Evolutionary conservation across 2,888 invertebrate genomes (phyloP), one percentile per base, ranked within the genome.

Genomic region (Acrobasis consociella): DNA sequence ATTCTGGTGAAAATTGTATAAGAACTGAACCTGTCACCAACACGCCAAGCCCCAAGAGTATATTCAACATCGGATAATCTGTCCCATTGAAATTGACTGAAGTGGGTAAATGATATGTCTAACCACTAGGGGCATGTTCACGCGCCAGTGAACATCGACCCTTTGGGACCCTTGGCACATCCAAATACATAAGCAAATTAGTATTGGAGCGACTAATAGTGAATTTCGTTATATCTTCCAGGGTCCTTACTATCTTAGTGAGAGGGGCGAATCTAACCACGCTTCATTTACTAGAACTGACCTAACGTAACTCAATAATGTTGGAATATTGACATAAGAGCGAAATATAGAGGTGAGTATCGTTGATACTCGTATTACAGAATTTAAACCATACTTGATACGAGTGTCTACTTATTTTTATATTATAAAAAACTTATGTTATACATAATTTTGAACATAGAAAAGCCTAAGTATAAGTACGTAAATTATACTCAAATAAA

Each of bases 41-140:
- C 13, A 52, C 11, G 9, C 37, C 37, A 3, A n/a, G 13, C 17
- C 52, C 52, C 52, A 52, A 22, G 52, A 52, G 17, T 52, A 52
- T 46, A 46, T 10, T 58, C 11, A 17, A 13, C 22, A 22, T n/a
- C 17, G 38, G 37, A 16, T 39, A 50, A 60, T 53, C 22, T 39
- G n/a, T 42, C 46, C 31, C 31, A 61, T 61, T 55, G 46, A 15
- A 53, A 53, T 53, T 15, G 39, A 55, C 31, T 61, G 16, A 61
- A 61, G 61, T 55, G 46, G 55, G 55, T 62, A 62, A 42, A 61
- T 46, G 53, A 55, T 49, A 49, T 62, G 49, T 55, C 49, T 56
- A 49, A 37, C 38, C 16, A 55, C 17, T 15, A n/a, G 13, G 49
- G 38, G 49, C 5, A 9, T 46, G 31, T 31, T 55, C 55, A 53